Base-by-base conservation (phyloP, 2,113 vertebrate genomes). In the Maccullochella peelii region DNA sequence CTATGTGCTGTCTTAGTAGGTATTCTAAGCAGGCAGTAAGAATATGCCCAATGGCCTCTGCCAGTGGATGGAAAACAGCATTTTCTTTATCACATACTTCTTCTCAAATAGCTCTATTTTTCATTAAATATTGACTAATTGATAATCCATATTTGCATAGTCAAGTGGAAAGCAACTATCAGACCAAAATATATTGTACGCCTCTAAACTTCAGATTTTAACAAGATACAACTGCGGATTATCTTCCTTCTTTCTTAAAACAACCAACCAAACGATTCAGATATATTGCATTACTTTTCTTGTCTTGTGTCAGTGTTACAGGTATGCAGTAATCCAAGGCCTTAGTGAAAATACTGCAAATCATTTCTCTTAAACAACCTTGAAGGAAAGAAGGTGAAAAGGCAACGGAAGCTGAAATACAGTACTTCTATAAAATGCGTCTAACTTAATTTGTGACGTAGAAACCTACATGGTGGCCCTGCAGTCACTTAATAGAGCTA, bases 161-260 rank as follows among this genome's bases (percentile, higher is more conserved):
- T 67, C 36, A 23, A 27, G 42, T 50, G 25, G 75, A 23, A 80
- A 23, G 49, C 40, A 80, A 70, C 71, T 27, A 30, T 77, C 33
- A 38, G n/a, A 59, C n/a, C 33, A 30, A 23, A 66, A 65, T n/a
- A 57, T 18, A 76, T 49, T 11, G 44, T 40, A 67, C 11, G 4
- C 4, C 21, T 49, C n/a, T 74, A 30, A 65, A 79, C 49, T 20
- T 30, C 38, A 80, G 68, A 85, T 77, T 76, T 73, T 77, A 33
- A 66, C n/a, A 49, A 33, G 14, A 65, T 57, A 16, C 25, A 47
- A 38, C 9, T 3, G 27, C 40, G 38, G 62, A 59, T 73, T 23
- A 74, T 33, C 30, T 57, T 14, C 18, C 49, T 38, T 67, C 20
- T 16, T 61, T 69, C 50, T 70, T 25, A 6, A 73, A 86, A 33